phyloP scores from a whole-genome alignment of 1,140 invertebrate genomes.

The Trissolcus basalis region DNA sequence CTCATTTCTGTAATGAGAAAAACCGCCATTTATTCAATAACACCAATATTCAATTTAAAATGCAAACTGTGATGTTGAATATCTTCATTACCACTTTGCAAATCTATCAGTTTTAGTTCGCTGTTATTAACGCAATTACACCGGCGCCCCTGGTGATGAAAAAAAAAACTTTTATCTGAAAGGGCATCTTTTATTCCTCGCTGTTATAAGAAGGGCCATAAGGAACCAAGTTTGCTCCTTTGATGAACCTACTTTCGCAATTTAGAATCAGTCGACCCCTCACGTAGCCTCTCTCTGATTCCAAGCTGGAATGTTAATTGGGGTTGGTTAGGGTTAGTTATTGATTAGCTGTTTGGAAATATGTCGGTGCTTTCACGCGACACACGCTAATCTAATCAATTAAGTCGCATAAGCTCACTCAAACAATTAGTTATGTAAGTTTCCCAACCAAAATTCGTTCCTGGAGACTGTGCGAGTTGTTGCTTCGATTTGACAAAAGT shows the following conservation, averaged over 20 bases:
- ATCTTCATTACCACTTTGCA: background rate
- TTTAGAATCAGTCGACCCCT: slow-evolving; percentile 19
- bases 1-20: no score
- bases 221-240: slow-evolving; percentile 28
- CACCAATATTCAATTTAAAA: slow-evolving; percentile 6
- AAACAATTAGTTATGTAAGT: slow-evolving; percentile 16
- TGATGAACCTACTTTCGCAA: slow-evolving; percentile 41
- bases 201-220: no score
- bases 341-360: slow-evolving; percentile 48
- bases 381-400: slow-evolving; percentile 26
- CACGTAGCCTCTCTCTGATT: slow-evolving; percentile 31
- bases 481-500: no score
- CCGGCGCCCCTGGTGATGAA: background rate
- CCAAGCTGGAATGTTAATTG: slow-evolving; percentile 47
- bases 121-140: slow-evolving; percentile 16
- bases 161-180: slow-evolving; percentile 8
- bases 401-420: background rate
- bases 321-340: slow-evolving; percentile 51
- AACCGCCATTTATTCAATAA: no score
- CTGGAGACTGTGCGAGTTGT: no score
- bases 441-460: no score
- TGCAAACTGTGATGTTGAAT: background rate
- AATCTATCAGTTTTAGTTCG: background rate
- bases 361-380: slow-evolving; percentile 39
- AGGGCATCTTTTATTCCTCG: background rate